Percentiles rank a stretch among this genome's conserved stretches.
Conservation (phyloP, 2,113 vertebrate species). For the Xerus inauris region DNA sequence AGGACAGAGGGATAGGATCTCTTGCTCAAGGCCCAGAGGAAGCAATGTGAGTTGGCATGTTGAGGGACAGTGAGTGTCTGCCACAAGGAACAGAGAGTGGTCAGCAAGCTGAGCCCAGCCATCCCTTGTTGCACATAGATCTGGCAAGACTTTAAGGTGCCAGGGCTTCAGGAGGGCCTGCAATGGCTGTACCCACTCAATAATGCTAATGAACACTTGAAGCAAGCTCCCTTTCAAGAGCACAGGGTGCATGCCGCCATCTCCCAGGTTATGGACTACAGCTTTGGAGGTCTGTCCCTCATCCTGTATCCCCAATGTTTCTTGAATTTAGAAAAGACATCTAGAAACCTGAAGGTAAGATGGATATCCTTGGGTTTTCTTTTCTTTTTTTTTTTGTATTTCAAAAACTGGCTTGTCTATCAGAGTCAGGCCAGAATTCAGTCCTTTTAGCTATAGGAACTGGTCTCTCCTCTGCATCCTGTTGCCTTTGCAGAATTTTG, state of each 20-base stretch:
- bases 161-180: background rate
- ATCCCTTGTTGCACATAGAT: accelerated
- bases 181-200: background rate
- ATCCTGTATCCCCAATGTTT: background rate
- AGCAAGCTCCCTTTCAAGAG: background rate
- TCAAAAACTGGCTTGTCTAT: background rate
- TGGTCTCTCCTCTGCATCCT: background rate
- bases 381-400: background rate
- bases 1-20: background rate
- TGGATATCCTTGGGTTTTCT: background rate
- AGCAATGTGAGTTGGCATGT: background rate
- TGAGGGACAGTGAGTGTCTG: background rate
- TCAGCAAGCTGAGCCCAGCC: background rate
- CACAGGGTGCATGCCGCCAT: no score
- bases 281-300: background rate
- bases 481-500: background rate
- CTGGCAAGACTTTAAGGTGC: background rate
- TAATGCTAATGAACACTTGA: background rate
- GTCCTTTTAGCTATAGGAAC: accelerated
- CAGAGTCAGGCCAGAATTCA: background rate
- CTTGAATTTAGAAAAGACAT: background rate
- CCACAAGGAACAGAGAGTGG: background rate
- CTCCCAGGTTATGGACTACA: background rate
- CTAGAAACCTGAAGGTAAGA: background rate
- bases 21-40: background rate